Base-by-base conservation (phyloP, 2,113 vertebrate species). In the Pachycephala philippinensis region DNA sequence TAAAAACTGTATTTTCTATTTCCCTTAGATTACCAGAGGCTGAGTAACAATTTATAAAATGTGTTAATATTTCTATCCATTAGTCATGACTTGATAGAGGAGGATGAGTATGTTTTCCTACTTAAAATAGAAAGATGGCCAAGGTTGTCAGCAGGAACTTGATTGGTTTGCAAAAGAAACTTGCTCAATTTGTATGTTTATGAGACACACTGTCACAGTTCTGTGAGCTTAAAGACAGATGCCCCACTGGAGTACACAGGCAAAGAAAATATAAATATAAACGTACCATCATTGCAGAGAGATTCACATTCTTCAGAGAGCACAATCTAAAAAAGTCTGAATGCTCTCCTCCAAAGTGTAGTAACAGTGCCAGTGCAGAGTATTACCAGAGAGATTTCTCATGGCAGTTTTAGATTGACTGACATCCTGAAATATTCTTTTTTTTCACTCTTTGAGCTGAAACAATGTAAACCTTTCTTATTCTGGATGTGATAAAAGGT, bases 161-260 rank as follows among this genome's bases (percentile, higher is more conserved):
- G 95, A 97, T 94, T 96, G 90, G 89, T 82, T 78, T 77, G 14
- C 66, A 82, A 91, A 70, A 94, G 74, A 95, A 97, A 97, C 61
- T 94, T 95, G 45, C 37, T 93, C 89, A 92, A 33, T 96, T 96
- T 97, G 47, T 96, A 93, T 91, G 84, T 86, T 97, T 90, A 92
- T 93, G 87, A 98, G 86, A 90, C 87, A 95, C n/a, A 85, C n/a
- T 95, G 89, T 95, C 91, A 95, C 39, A 94, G 33, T 77, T 82
- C 56, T 65, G 59, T 28, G 70, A 93, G 81, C 91, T 95, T 95
- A 95, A 97, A 97, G 93, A 96, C 49, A 89, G 64, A 87, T 93
- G 66, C 19, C 87, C 79, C 86, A 89, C 15, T 91, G 80, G 84
- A 97, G 68, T 84, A 94, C 61, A 93, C 47, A 87, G 59, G 49